Conservation (phyloP, 2,113 vertebrate genomes). For the Paralichthys olivaceus region DNA sequence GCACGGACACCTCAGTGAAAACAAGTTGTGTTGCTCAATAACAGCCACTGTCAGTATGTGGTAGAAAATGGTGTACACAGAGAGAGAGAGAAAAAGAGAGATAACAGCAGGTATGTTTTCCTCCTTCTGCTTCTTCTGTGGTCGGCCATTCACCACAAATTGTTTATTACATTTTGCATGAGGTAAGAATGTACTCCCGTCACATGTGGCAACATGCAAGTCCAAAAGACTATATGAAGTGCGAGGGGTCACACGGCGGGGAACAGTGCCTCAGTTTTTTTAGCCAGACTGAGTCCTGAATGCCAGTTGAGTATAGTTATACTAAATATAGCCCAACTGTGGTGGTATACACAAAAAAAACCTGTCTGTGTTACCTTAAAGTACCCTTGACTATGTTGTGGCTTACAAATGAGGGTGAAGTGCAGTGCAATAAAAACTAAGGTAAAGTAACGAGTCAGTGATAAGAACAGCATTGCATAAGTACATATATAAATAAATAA, state of each 20-base stretch:
- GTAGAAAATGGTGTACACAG: background rate
- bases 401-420: background rate
- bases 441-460: background rate
- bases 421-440: background rate
- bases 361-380: background rate
- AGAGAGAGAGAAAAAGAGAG: background rate
- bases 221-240: slow-evolving; percentile 16
- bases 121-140: slow-evolving; percentile 5
- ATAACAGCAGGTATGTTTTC: slow-evolving; percentile 24
- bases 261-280: background rate
- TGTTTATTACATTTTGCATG: slow-evolving; percentile 28
- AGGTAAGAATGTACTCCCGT: background rate
- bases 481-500: background rate
- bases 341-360: background rate
- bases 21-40: slow-evolving; percentile 53
- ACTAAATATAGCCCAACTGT: background rate
- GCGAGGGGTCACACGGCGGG: slow-evolving; percentile 4
- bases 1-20: slow-evolving; percentile 30
- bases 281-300: background rate
- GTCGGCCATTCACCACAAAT: slow-evolving; percentile 1
- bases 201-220: slow-evolving; percentile 1
- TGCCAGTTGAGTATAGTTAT: background rate
- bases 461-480: background rate
- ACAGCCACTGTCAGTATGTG: background rate
- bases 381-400: background rate